Percentiles rank a stretch among this genome's conserved stretches.
Conservation (phyloP, 2,888 invertebrate species). For the Cosmia pyralina region DNA sequence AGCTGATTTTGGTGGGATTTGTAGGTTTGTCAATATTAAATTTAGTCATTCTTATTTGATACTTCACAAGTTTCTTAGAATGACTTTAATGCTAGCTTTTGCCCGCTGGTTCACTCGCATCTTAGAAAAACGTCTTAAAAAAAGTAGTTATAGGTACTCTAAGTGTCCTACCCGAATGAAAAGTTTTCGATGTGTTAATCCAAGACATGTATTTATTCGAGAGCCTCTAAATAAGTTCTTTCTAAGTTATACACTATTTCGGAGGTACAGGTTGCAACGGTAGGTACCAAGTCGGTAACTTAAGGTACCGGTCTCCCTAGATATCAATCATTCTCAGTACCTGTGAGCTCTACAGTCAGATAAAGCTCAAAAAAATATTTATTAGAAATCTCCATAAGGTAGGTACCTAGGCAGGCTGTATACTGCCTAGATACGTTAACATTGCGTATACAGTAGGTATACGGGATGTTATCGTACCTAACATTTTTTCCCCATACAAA, state of each 20-base stretch:
- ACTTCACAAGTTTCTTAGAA: neutral
- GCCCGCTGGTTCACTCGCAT: neutral
- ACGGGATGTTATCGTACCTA: neutral
- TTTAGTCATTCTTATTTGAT: neutral
- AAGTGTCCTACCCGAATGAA: neutral
- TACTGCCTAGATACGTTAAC: neutral
- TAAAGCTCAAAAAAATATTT: neutral
- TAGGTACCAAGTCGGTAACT: too few relatives aligned
- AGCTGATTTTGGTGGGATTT: neutral
- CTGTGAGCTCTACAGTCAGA: neutral
- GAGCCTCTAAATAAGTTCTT: neutral
- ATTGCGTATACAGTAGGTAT: neutral
- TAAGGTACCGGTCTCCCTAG: too few relatives aligned
- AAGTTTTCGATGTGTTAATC: neutral
- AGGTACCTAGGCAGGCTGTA: too few relatives aligned
- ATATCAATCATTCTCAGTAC: too few relatives aligned
- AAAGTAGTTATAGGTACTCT: neutral
- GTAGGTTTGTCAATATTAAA: conserved; percentile 1
- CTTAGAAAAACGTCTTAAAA: too few relatives aligned
- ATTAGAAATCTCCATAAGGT: too few relatives aligned
- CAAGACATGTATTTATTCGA: neutral
- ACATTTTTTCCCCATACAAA: neutral
- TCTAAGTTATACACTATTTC: neutral
- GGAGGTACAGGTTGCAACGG: neutral
- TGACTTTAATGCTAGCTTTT: neutral